Base-by-base conservation (phyloP, 2,113 vertebrate species). In the Centropus bengalensis region DNA sequence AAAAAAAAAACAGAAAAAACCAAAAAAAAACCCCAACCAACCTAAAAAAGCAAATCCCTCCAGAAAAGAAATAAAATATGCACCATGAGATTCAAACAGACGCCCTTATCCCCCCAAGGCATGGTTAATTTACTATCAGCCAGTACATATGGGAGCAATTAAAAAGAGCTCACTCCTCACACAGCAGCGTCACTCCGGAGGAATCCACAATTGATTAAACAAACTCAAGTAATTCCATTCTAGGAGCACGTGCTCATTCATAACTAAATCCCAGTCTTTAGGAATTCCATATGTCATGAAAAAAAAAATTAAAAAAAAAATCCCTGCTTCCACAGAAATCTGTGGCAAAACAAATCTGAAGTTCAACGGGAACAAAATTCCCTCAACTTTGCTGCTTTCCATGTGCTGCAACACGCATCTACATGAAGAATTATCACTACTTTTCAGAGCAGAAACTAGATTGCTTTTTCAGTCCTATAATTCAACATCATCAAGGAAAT, bases 121-220 rank as follows among this genome's bases (percentile, higher is more conserved):
- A 96, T 70, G 86, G 75, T 55, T 96, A 93, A 91, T 63, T 21
- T 9, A 51, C 64, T 93, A 88, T 91, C 92, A 93, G 94, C 86
- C 91, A 91, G 76, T 38, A 70, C 94, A 95, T 70, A 90, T 33
- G 82, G 94, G 94, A 95, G 88, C 79, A 90, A 90, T 95, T 95
- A 96, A 85, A 76, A 70, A 70, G 42, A 90, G 86, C 76, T 81
- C 88, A 80, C 45, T 88, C 71, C 79, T 88, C 76, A 47, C 71
- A 70, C 55, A 93, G 55, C 92, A 77, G 88, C 36, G 0, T 86
- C 95, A 90, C 92, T 86, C 76, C 21, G 71, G 79, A 95, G 85
- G 82, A 95, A 77, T 84, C 92, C 68, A 74, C 88, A 96, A 93
- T 52, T 70, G 88, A 93, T 90, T 95, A 93, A 90, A 90, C 82